Conservation (phyloP, 2,797 vertebrate genomes). For the Trichosurus vulpecula region DNA sequence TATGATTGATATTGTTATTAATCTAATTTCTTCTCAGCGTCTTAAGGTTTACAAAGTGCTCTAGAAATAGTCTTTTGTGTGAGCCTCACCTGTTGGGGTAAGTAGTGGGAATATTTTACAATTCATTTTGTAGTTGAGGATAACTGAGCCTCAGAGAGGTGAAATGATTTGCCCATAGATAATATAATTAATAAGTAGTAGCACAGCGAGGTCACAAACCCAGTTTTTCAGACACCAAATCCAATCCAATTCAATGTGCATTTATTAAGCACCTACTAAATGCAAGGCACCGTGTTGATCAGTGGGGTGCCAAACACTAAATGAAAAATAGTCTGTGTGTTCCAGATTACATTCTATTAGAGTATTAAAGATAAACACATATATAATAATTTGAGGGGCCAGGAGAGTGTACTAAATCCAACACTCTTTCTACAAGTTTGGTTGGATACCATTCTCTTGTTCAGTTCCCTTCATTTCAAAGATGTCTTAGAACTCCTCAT, state of each 20-base stretch:
- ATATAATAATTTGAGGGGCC: not conserved
- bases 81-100: not conserved
- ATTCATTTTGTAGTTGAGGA: not conserved
- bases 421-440: not conserved
- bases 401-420: not conserved
- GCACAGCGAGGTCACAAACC: not conserved
- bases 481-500: not conserved
- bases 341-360: not conserved
- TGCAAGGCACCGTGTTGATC: not conserved
- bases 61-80: not conserved
- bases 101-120: not conserved
- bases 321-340: not conserved
- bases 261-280: not conserved
- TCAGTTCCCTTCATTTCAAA: not conserved
- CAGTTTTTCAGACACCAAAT: not conserved
- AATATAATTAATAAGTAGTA: not conserved
- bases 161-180: not conserved
- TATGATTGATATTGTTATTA: not conserved
- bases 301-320: not conserved
- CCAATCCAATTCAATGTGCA: not conserved
- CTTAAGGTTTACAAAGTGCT: not conserved
- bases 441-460: not conserved
- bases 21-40: not conserved
- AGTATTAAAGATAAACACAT: not conserved
- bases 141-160: not conserved